phyloP scores from a whole-genome alignment of 2,888 invertebrate species.

The Habrosyne pyritoides region DNA sequence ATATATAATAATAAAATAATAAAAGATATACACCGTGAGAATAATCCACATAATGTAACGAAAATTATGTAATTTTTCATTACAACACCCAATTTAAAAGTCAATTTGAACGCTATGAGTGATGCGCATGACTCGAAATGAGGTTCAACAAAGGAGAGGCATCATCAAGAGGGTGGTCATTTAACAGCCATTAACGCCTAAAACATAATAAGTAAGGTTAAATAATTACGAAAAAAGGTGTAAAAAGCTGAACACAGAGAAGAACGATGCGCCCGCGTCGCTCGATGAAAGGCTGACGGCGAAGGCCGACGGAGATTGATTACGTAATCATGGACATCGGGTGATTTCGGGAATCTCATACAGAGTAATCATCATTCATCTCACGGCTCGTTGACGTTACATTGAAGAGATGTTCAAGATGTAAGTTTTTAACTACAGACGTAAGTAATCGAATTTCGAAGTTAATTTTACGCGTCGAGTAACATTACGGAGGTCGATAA shows the following conservation, averaged over 20 bases:
- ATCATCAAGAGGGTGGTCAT: constrained; percentile 71
- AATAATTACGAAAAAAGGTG: constrained; percentile 78
- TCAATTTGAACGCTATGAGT: constrained; percentile 52
- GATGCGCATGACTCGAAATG: constrained; percentile 50
- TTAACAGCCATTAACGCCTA: constrained; percentile 76
- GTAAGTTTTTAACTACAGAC: constrained; percentile 45
- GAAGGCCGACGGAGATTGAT: constrained; percentile 77
- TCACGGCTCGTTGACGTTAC: constrained; percentile 72
- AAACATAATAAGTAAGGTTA: constrained; percentile 73
- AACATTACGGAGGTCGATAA: constrained; percentile 33
- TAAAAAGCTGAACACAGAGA: constrained; percentile 69
- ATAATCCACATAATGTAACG: constrained; percentile 9
- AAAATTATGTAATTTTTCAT: constrained; percentile 43
- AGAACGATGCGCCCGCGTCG: constrained; percentile 68
- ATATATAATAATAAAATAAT: neutral
- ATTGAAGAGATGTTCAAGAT: constrained; percentile 53
- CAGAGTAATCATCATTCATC: constrained; percentile 77
- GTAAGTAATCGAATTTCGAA: constrained; percentile 48
- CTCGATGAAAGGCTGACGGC: constrained; percentile 76
- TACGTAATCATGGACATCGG: constrained; percentile 78
- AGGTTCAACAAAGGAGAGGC: constrained; percentile 45
- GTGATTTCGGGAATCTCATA: constrained; percentile 76
- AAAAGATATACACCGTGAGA: neutral
- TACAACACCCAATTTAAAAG: constrained; percentile 51
- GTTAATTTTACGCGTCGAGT: constrained; percentile 57